Conservation (phyloP, 2,113 vertebrate genomes). For the Neolamprologus ventralis region DNA sequence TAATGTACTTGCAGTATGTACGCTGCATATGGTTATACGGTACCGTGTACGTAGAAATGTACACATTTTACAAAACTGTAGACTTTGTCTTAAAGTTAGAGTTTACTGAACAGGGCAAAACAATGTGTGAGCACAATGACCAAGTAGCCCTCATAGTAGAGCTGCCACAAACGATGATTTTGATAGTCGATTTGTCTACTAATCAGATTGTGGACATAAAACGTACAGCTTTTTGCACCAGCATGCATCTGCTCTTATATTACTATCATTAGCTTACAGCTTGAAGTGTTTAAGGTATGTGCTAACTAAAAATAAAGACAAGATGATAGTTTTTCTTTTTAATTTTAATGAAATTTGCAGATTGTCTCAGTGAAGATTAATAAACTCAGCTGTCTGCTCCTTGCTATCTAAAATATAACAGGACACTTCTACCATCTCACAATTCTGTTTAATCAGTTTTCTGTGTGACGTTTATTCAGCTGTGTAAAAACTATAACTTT, state of each 20-base stretch:
- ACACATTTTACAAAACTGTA: not conserved
- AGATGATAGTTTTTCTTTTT: not conserved
- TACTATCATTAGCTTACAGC: not conserved
- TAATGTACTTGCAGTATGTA: not conserved
- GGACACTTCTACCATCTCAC: not conserved
- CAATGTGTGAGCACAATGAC: not conserved
- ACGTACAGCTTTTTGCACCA: not conserved
- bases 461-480: not conserved
- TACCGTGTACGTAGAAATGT: not conserved
- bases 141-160: not conserved
- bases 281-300: not conserved
- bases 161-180: not conserved
- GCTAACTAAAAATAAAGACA: not conserved
- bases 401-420: not conserved
- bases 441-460: not conserved
- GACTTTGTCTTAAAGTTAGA: not conserved
- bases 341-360: not conserved
- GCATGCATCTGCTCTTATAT: not conserved
- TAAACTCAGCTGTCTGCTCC: not conserved
- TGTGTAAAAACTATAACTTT: not conserved
- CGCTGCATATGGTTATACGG: not conserved
- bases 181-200: not conserved
- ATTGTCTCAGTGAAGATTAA: not conserved
- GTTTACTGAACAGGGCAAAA: not conserved
- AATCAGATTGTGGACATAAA: not conserved